Evolutionary conservation across 2,888 invertebrate species (phyloP).

Genomic region (Heptascelio sp.): DNA sequence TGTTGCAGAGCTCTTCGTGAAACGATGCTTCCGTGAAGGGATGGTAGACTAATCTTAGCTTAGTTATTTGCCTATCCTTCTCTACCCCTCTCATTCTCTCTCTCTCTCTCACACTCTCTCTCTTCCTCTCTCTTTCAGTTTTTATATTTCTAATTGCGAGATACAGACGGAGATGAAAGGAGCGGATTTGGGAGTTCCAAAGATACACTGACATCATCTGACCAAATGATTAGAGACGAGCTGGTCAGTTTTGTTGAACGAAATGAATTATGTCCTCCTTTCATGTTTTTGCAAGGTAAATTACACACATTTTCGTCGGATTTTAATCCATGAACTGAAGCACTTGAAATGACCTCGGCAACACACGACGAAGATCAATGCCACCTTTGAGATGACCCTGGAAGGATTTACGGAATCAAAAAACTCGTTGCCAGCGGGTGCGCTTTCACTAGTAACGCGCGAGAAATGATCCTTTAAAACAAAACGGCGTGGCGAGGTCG

Average conservation of each 20-base stretch:
- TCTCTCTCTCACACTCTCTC: too few species aligned
- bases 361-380: neutral
- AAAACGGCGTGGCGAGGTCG: conserved; percentile 33
- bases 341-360: neutral
- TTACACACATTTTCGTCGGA: too few species aligned
- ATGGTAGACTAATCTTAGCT: conserved; percentile 3
- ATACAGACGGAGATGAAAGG: neutral
- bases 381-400: neutral
- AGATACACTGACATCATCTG: too few species aligned
- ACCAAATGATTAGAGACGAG: too few species aligned
- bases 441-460: neutral
- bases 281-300: too few species aligned
- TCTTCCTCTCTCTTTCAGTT: too few species aligned
- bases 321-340: neutral
- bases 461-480: conserved; percentile 16
- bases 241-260: neutral
- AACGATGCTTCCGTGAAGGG: conserved; percentile 9
- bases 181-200: neutral
- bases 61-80: neutral
- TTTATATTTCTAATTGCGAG: neutral
- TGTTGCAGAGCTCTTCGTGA: neutral
- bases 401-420: neutral
- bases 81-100: too few species aligned
- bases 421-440: neutral
- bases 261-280: too few species aligned